These are phyloP conservation scores for Spinibarbus caldwelli DNA, from an alignment of 2,797 vertebrate species.

Conservation along the genomic window DNA sequence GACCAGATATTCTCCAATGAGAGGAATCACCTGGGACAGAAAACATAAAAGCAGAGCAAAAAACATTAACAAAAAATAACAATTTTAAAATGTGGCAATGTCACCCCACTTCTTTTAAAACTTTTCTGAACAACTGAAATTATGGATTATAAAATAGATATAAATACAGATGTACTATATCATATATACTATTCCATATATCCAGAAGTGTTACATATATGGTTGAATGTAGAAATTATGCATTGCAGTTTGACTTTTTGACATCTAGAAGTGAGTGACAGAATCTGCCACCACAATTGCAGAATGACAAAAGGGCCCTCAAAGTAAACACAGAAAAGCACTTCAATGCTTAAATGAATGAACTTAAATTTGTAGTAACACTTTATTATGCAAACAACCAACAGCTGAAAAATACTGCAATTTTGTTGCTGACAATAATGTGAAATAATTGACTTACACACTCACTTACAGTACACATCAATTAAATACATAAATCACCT, in stretches of 20 bases:
- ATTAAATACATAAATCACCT: not conserved
- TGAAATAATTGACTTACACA: not conserved
- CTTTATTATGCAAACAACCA: too few relatives aligned
- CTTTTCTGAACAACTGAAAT: too few relatives aligned
- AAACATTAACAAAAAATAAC: too few relatives aligned
- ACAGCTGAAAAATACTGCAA: not conserved
- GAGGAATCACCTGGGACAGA: constrained; percentile 79
- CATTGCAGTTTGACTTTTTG: not conserved
- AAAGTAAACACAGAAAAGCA: not conserved
- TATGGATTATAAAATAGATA: too few relatives aligned
- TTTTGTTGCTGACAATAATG: not conserved
- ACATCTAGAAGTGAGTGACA: too few relatives aligned
- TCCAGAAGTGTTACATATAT: not conserved
- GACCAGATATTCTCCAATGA: constrained; percentile 96
- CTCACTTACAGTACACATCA: not conserved
- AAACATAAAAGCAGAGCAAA: not conserved
- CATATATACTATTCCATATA: not conserved
- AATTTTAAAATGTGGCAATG: too few relatives aligned
- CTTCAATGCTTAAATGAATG: not conserved
- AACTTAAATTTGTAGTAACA: not conserved
- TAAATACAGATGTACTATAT: too few relatives aligned
- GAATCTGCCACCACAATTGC: too few relatives aligned
- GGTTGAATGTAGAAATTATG: not conserved
- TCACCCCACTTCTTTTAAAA: too few relatives aligned
- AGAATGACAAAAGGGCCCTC: not conserved